Conservation (phyloP, 2,797 vertebrate species). For the Percopsis omiscomaycus region DNA sequence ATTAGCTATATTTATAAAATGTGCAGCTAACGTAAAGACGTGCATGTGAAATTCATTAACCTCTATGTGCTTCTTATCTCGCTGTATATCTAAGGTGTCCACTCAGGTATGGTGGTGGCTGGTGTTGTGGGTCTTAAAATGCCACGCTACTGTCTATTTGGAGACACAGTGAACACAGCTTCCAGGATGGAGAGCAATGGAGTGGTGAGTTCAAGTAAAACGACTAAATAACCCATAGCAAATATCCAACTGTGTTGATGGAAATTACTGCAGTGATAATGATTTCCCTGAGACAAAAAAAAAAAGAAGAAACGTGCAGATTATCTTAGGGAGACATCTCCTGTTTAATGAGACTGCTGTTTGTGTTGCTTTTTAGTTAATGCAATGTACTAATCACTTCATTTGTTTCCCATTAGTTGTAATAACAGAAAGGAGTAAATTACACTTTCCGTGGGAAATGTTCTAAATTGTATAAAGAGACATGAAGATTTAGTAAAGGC, state of each 20-base stretch:
- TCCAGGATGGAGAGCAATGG: constrained; percentile 81
- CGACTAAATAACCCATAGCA: constrained; percentile 8
- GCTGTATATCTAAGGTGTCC: constrained; percentile 57
- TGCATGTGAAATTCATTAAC: too few relatives aligned
- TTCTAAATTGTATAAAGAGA: neutral
- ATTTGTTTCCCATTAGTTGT: constrained; percentile 44
- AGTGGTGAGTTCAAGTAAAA: constrained; percentile 64
- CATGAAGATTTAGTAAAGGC: neutral
- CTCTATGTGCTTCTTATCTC: too few relatives aligned
- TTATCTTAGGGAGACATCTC: constrained; percentile 32
- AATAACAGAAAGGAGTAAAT: constrained; percentile 24
- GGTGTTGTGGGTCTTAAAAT: constrained; percentile 78
- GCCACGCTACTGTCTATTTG: constrained; percentile 78
- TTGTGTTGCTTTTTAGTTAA: constrained; percentile 38
- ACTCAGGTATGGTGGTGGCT: constrained; percentile 79
- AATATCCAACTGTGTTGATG: constrained; percentile 14
- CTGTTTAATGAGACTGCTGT: constrained; percentile 21
- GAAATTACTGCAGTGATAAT: constrained; percentile 15
- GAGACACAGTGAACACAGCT: constrained; percentile 77
- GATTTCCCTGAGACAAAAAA: constrained; percentile 14
- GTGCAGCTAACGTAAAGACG: too few relatives aligned
- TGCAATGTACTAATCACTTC: constrained; percentile 33
- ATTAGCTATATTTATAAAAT: too few relatives aligned
- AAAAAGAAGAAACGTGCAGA: constrained; percentile 6
- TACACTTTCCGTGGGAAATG: constrained; percentile 25